Percentiles rank a stretch among this genome's conserved stretches.
Conservation (phyloP, 2,113 vertebrate species). For the Spea multiplicata region DNA sequence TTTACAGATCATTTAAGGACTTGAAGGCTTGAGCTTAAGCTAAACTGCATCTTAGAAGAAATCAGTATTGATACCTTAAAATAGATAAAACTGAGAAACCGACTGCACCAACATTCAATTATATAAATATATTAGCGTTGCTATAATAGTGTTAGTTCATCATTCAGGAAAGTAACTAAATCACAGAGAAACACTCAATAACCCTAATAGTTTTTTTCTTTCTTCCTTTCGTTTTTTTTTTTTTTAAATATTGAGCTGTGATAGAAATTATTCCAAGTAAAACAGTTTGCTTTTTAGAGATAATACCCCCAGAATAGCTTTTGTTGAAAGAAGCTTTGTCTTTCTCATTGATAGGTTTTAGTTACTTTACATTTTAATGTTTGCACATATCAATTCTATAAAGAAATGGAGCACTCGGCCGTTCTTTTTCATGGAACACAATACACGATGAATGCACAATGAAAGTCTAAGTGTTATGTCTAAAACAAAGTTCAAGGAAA, state of each 20-base stretch:
- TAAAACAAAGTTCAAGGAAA: slow-evolving; percentile 36
- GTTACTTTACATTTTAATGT: slow-evolving; percentile 55
- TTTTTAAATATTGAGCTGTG: slow-evolving; percentile 7
- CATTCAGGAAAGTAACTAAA: slow-evolving; percentile 19
- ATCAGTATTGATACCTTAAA: no score
- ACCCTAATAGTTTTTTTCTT: not conserved
- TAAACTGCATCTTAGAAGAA: no score
- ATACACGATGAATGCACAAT: slow-evolving; percentile 52
- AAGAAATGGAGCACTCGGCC: slow-evolving; percentile 47
- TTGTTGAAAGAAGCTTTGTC: slow-evolving; percentile 49
- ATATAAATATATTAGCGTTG: not conserved
- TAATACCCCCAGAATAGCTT: slow-evolving; percentile 48
- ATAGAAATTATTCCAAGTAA: not conserved
- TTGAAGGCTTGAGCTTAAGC: no score
- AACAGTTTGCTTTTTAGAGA: slow-evolving; percentile 40
- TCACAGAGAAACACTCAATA: slow-evolving; percentile 8
- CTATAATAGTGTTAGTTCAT: not conserved
- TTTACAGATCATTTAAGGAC: no score
- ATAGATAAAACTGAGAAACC: no score
- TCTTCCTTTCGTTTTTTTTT: not conserved
- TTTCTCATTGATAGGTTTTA: slow-evolving; percentile 56
- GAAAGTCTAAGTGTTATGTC: slow-evolving; percentile 53
- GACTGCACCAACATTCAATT: no score
- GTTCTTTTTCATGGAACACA: slow-evolving; percentile 53
- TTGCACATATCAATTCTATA: slow-evolving; percentile 57